Percentiles rank a stretch among this genome's conserved stretches.
phyloP scores from a whole-genome alignment of 2,888 invertebrate species.

The Arctia plantaginis region DNA sequence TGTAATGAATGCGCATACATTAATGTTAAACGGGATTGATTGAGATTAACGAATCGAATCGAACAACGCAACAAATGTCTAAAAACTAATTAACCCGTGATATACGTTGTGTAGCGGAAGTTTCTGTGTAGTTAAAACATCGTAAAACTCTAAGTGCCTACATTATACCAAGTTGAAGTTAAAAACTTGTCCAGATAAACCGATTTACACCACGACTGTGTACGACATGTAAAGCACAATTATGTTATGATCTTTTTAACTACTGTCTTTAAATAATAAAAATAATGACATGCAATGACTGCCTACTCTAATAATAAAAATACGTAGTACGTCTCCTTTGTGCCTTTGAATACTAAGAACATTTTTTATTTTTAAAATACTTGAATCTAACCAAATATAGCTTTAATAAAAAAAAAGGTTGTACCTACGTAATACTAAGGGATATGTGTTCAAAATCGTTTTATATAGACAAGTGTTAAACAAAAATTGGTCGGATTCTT shows the following conservation, averaged over 20 bases:
- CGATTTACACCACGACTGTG: slow-evolving; percentile 32
- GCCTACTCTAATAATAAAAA: neutral
- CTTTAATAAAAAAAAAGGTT: neutral
- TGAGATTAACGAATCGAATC: slow-evolving; percentile 50
- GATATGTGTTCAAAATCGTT: slow-evolving; percentile 29
- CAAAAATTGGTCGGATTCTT: slow-evolving; percentile 86
- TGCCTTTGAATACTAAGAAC: neutral
- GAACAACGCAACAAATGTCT: slow-evolving; percentile 37
- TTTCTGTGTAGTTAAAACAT: slow-evolving; percentile 28
- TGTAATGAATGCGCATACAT: slow-evolving; percentile 47
- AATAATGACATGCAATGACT: neutral
- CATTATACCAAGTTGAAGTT: slow-evolving; percentile 45
- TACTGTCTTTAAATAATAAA: neutral
- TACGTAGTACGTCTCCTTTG: neutral
- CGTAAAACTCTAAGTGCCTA: slow-evolving; percentile 30
- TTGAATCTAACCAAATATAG: neutral
- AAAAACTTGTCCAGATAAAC: slow-evolving; percentile 53
- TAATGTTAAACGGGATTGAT: slow-evolving; percentile 43
- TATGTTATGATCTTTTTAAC: neutral
- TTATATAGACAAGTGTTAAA: slow-evolving; percentile 51
- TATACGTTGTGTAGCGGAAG: slow-evolving; percentile 26
- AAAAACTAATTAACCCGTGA: slow-evolving; percentile 36
- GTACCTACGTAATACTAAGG: neutral
- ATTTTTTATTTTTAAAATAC: neutral
- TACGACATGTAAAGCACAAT: neutral